Evolutionary conservation across 2,888 invertebrate species (phyloP), one percentile per base, ranked within the genome.

Genomic region (Parascotia fuliginaria): DNA sequence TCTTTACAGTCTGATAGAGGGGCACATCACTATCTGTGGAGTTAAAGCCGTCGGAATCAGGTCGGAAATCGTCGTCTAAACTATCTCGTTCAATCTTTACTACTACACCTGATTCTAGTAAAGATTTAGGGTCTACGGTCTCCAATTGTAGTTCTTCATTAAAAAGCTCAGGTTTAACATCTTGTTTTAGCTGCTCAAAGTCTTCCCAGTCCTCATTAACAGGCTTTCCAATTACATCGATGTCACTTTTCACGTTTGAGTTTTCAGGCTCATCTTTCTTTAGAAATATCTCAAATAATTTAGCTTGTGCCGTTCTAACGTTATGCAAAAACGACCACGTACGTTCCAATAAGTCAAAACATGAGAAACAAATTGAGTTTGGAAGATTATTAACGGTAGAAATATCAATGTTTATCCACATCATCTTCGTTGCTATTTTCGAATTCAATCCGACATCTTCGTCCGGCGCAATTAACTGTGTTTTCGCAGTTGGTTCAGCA

Each of bases 351-450:
- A 79, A 68, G 55, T 90, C 91, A 66, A 89, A 91, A 60, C 92
- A 92, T 2, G 89, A 79, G 59, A 83, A 92, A 59, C 92, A 92
- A 53, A 91, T 89, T 1, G 85, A 79, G 12, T 77, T 85, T 2
- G 92, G 92, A 14, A 91, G 77, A 4, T 49, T 48, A 59, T 73
- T 75, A 7, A 74, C 56, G 5, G 70, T 34, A 16, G 81, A 72
- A 62, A 88, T 65, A 65, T 90, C 85, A 31, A 92, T 76, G 61
- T 91, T 92, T 61, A 92, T 89, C 89, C 89, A 91, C 1, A 73
- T 71, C 80, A 91, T 81, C 77, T 92, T 92, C 1, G 75, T 77
- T 1, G 75, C 61, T 12, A 91, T 77, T 64, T 88, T 89, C 0
- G 87, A 87, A 38, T 74, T 79, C 0, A 81, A 50, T 0, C 85